phyloP scores from a whole-genome alignment of 2,797 vertebrate genomes.

The Erpetoichthys calabaricus region DNA sequence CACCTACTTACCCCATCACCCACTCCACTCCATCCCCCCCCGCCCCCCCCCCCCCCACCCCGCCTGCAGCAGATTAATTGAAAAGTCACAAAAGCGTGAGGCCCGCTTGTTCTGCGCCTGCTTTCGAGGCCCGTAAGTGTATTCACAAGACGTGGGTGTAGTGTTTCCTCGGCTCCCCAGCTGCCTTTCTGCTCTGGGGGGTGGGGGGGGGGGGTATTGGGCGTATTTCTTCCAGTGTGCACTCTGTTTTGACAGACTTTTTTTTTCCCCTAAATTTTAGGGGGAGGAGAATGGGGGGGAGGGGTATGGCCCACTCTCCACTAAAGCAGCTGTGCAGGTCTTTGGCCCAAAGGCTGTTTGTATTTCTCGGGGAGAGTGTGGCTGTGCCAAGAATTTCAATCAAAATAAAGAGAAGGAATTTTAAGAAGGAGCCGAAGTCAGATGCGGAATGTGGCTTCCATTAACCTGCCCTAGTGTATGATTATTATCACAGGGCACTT shows the following conservation, averaged over 20 bases:
- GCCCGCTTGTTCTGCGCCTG: conserved; percentile 1
- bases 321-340: conserved; percentile 5
- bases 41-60: background rate
- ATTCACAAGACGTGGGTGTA: conserved; percentile 5
- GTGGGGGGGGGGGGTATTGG: too few species aligned
- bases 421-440: background rate
- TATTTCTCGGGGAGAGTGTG: conserved; percentile 14
- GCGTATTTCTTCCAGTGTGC: too few species aligned
- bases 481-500: background rate
- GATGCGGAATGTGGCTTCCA: conserved; percentile 10
- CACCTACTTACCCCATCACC: too few species aligned
- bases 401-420: conserved; percentile 10
- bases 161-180: background rate
- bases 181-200: background rate
- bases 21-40: background rate
- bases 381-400: conserved; percentile 15
- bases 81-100: conserved; percentile 2
- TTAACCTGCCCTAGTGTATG: conserved; percentile 3
- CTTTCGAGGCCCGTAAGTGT: background rate
- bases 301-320: background rate
- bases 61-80: conserved; percentile 3
- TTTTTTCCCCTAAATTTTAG: conserved; percentile 16
- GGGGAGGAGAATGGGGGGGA: background rate
- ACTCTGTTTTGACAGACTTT: conserved; percentile 4
- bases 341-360: background rate